These are phyloP conservation scores for Acanthoscelides obtectus DNA, from an alignment of 2,888 invertebrate species.

Conservation along the genomic window DNA sequence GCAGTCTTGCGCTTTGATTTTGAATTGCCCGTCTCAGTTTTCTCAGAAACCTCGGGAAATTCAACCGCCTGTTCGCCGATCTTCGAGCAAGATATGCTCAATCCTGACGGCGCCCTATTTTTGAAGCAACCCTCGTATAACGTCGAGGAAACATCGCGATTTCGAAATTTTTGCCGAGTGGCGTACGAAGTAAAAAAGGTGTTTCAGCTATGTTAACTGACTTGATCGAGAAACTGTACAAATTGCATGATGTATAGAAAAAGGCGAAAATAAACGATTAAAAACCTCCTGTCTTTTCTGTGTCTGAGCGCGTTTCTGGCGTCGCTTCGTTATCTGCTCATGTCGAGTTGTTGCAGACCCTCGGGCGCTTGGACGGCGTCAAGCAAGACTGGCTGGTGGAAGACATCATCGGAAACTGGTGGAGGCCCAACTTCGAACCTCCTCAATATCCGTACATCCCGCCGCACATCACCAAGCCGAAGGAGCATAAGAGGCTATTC, in stretches of 20 bases:
- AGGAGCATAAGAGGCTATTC: slow-evolving; percentile 96
- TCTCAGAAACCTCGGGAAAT: too few species aligned
- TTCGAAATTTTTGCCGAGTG: too few species aligned
- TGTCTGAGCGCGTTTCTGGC: slow-evolving; percentile 5
- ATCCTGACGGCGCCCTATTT: too few species aligned
- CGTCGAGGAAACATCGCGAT: too few species aligned
- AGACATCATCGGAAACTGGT: slow-evolving; percentile 94
- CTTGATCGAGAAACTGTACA: neutral
- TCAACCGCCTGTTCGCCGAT: too few species aligned
- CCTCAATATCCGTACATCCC: slow-evolving; percentile 99
- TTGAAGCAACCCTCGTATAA: too few species aligned
- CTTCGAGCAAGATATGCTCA: too few species aligned
- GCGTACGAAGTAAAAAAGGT: too few species aligned
- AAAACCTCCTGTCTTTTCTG: neutral
- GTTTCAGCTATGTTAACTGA: neutral
- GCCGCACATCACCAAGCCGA: slow-evolving; percentile 98
- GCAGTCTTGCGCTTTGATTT: too few species aligned
- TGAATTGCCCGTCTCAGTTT: too few species aligned
- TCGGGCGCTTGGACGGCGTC: slow-evolving; percentile 94
- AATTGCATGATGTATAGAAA: neutral
- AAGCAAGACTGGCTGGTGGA: slow-evolving; percentile 98
- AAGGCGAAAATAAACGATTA: neutral
- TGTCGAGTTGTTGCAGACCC: slow-evolving; percentile 62
- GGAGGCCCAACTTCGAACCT: slow-evolving; percentile 99
- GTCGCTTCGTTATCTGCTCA: slow-evolving; percentile 16